A percentile compares a stretch with the other conserved stretches of the same genome.
These are phyloP conservation scores for Porites divaricata DNA, from an alignment of 92 coral and sea anemone species.

Conservation along the genomic window DNA sequence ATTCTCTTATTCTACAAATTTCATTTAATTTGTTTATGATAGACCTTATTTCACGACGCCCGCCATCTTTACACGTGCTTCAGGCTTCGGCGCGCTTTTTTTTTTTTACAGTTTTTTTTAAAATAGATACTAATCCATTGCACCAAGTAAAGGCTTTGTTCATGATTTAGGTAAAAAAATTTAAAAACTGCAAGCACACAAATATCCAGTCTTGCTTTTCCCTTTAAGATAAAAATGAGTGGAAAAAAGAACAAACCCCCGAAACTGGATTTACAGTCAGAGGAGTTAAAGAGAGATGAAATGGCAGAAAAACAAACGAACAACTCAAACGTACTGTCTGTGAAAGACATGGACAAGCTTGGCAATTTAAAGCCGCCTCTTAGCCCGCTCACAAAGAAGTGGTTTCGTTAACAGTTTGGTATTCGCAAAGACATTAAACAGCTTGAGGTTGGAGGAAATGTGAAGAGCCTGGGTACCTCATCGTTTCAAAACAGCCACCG, in stretches of 20 bases:
- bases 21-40: too few relatives aligned
- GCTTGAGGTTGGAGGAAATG: background rate
- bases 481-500: slow-evolving; percentile 34
- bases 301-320: background rate
- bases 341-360: slow-evolving; percentile 22
- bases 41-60: too few relatives aligned
- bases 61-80: too few relatives aligned
- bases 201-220: background rate
- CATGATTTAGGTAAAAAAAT: too few relatives aligned
- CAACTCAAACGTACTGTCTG: background rate
- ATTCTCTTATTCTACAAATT: too few relatives aligned
- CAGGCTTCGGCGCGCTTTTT: too few relatives aligned
- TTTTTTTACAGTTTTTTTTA: too few relatives aligned
- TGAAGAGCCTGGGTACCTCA: slow-evolving; percentile 1
- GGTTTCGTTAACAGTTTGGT: slow-evolving; percentile 76
- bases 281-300: background rate
- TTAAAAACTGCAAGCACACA: background rate
- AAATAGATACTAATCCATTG: too few relatives aligned
- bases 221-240: background rate
- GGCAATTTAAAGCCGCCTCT: slow-evolving; percentile 10
- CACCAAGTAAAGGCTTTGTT: too few relatives aligned
- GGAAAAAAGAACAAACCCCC: slow-evolving; percentile 18
- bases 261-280: slow-evolving; percentile 1
- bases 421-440: slow-evolving; percentile 33
- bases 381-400: slow-evolving; percentile 56